phyloP scores from a whole-genome alignment of 2,888 invertebrate species.

The Caenorhabditis macrosperma region DNA sequence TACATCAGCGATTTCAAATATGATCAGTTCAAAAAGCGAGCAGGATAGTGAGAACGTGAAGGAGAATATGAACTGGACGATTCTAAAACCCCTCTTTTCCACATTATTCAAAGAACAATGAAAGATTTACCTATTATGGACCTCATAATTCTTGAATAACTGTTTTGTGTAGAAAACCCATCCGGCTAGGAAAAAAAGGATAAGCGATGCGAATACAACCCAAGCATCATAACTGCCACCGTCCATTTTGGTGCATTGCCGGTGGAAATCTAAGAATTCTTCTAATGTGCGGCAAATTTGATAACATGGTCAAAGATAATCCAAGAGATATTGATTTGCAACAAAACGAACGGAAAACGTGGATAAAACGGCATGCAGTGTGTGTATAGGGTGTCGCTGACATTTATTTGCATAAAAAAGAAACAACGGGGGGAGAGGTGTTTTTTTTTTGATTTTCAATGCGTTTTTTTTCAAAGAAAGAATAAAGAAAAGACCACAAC shows the following conservation, averaged over 20 bases:
- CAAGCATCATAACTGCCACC: constrained; percentile 39
- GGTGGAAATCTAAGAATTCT: constrained; percentile 8
- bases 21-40: constrained; percentile 98
- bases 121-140: constrained; percentile 60
- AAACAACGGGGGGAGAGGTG: neutral
- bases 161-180: constrained; percentile 99
- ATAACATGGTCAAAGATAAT: neutral
- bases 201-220: constrained; percentile 40
- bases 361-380: neutral
- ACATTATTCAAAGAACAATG: too few relatives aligned
- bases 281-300: neutral
- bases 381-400: neutral
- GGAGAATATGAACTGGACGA: constrained; percentile 96
- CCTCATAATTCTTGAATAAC: constrained; percentile 74
- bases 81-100: too few relatives aligned
- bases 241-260: constrained; percentile 43
- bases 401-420: constrained; percentile 23
- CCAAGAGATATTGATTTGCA: neutral
- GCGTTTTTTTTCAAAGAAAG: neutral
- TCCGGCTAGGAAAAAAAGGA: constrained; percentile 94
- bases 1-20: constrained; percentile 97
- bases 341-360: neutral
- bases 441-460: neutral
- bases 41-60: constrained; percentile 95
- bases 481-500: constrained; percentile 32